Evolutionary conservation across 2,113 vertebrate genomes (phyloP), one percentile per base, ranked within the genome.

Genomic region (Mobula birostris): DNA sequence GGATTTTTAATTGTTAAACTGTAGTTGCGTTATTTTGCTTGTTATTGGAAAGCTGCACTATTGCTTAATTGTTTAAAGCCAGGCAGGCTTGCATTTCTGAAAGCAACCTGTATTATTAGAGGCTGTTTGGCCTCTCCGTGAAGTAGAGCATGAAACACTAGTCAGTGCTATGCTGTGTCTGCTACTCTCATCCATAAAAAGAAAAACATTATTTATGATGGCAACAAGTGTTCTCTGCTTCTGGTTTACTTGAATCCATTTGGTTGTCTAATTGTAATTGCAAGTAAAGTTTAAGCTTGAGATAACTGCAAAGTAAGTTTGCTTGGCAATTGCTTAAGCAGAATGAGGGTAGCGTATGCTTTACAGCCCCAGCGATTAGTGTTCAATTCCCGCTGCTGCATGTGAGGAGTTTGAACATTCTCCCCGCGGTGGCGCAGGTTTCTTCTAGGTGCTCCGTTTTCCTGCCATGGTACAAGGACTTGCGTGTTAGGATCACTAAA

Each of bases 31-130:
- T 48, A 72, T 19, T 88, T 88, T 66, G 72, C 40, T 82, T 82
- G 40, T 92, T 92, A 68, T 93, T 93, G 63, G 91, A 72, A 74
- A 76, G 2, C 9, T 93, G 70, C 36, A 74, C 19, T 93, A 56
- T 56, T 36, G 40, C 21, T 93, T 93, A 72, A 48, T 93, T 93
- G 91, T 74, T 74, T 93, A 76, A 93, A 93, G 70, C 68, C 48
- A 93, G 91, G 91, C 70, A 93, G 74, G 91, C 88, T 76, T 70
- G 74, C 72, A 70, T 93, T 93, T 93, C 68, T 74, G 91, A 76
- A 93, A 93, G 68, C 91, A 93, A 74, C 91, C 91, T 93, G 91
- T 93, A 93, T 93, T 74, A 93, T 93, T 93, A 93, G 91, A 93
- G 91, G 70, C 24, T 36, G 36, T 93, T 93, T 93, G 91, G 74